These are phyloP conservation scores for Halisarca cf. caerulea DNA, from an alignment of 37 sponge, comb jelly and placozoan species.

Conservation along the genomic window DNA sequence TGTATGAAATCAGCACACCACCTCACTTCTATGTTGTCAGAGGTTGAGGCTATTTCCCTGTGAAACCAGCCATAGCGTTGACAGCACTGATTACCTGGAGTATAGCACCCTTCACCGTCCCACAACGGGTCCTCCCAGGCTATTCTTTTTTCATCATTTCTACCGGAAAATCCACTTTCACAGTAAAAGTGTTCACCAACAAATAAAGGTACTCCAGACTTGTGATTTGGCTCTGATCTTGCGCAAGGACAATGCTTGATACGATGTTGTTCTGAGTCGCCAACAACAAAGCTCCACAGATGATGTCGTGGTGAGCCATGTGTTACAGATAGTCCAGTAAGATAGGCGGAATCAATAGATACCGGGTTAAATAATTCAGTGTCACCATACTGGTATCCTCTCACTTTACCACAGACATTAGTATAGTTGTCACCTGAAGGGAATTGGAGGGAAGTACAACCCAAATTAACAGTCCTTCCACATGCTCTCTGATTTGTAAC, in stretches of 20 bases:
- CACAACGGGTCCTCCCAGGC: neutral
- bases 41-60: neutral
- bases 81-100: neutral
- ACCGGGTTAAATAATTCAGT: neutral
- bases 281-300: neutral
- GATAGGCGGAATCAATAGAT: neutral
- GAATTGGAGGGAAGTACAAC: neutral
- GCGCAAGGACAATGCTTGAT: neutral
- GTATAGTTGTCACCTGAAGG: neutral
- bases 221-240: neutral
- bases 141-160: neutral
- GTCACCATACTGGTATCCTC: neutral
- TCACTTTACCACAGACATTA: neutral
- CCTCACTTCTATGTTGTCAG: neutral
- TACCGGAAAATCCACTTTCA: neutral
- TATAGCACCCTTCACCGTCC: slow-evolving; percentile 7
- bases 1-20: neutral
- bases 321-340: neutral
- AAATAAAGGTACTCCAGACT: neutral
- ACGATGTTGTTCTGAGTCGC: neutral
- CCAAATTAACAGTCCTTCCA: neutral
- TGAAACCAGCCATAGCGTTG: neutral
- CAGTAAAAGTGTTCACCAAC: neutral
- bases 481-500: neutral
- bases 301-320: neutral